Evolutionary conservation across 1,140 invertebrate genomes (phyloP).

Genomic region (Drosophila kikkawai): DNA sequence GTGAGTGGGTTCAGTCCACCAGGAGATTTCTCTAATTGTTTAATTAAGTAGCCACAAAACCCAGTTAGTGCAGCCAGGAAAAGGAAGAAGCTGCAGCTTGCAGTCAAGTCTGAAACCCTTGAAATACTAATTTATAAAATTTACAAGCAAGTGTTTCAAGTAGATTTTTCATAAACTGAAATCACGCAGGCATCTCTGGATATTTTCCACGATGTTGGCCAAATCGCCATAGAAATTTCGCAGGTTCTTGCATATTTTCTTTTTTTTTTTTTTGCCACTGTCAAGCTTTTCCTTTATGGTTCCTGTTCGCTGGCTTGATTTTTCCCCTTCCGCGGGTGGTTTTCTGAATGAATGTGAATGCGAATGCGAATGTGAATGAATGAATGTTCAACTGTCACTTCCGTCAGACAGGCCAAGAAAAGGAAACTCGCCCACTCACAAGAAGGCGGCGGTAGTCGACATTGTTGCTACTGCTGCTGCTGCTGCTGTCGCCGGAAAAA

Average conservation of each 20-base stretch:
- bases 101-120: not conserved
- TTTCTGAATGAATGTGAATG: conserved; percentile 45
- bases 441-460: conserved; percentile 2
- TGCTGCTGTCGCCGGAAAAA: conserved; percentile 4
- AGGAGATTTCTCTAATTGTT: conserved; percentile 1
- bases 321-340: conserved; percentile 44
- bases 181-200: conserved; percentile 29
- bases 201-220: conserved; percentile 22
- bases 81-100: not conserved
- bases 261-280: conserved; percentile 29
- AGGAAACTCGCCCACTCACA: conserved; percentile 39
- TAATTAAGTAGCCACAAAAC: conserved; percentile 4
- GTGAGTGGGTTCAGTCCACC: not conserved
- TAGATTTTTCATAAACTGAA: not conserved
- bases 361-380: conserved; percentile 61
- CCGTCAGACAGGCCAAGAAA: conserved; percentile 56
- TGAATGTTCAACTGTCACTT: conserved; percentile 83
- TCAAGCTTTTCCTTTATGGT: conserved; percentile 76
- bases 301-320: conserved; percentile 64
- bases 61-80: not conserved
- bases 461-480: conserved; percentile 6
- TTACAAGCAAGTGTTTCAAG: not conserved
- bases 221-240: conserved; percentile 76
- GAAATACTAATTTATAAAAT: not conserved
- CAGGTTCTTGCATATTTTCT: conserved; percentile 14